A percentile compares a stretch with the other conserved stretches of the same genome.
These are phyloP conservation scores for Dreissena rostriformis DNA, from an alignment of 1,140 invertebrate genomes.

Conservation along the genomic window DNA sequence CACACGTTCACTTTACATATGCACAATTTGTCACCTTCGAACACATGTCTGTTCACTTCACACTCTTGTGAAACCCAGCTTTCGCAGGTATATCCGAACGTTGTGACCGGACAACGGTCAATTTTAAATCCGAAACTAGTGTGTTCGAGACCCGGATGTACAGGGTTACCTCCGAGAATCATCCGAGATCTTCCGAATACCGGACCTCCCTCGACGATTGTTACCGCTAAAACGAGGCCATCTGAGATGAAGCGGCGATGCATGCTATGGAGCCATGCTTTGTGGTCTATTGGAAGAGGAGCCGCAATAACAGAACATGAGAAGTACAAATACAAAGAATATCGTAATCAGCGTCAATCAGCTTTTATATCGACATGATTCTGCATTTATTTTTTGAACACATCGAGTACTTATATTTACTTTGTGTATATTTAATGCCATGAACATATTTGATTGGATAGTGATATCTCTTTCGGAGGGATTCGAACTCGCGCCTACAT, in stretches of 20 bases:
- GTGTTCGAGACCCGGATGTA: conserved; percentile 24
- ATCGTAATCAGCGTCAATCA: too few relatives aligned
- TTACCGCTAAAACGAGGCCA: conserved; percentile 36
- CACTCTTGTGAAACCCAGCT: conserved; percentile 25
- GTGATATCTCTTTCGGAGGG: too few relatives aligned
- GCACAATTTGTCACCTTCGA: conserved; percentile 15
- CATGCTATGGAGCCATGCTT: not conserved
- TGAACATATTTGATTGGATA: too few relatives aligned
- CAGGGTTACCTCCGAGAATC: conserved; percentile 39
- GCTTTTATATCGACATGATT: too few relatives aligned
- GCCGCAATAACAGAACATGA: too few relatives aligned
- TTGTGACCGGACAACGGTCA: conserved; percentile 15
- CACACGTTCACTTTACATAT: conserved; percentile 46
- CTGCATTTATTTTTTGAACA: too few relatives aligned
- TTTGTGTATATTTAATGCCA: too few relatives aligned
- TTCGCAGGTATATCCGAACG: conserved; percentile 37
- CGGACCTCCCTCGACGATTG: conserved; percentile 42
- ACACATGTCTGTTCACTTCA: conserved; percentile 25
- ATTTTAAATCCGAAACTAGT: conserved; percentile 21
- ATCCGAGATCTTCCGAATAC: conserved; percentile 29
- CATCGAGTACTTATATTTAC: too few relatives aligned
- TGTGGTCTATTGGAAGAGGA: too few relatives aligned
- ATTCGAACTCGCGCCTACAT: too few relatives aligned
- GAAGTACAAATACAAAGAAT: too few relatives aligned
- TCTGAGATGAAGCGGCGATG: conserved; percentile 18